Evolutionary conservation across 2,797 vertebrate species (phyloP), one percentile per base, ranked within the genome.

Genomic region (Avahi laniger): DNA sequence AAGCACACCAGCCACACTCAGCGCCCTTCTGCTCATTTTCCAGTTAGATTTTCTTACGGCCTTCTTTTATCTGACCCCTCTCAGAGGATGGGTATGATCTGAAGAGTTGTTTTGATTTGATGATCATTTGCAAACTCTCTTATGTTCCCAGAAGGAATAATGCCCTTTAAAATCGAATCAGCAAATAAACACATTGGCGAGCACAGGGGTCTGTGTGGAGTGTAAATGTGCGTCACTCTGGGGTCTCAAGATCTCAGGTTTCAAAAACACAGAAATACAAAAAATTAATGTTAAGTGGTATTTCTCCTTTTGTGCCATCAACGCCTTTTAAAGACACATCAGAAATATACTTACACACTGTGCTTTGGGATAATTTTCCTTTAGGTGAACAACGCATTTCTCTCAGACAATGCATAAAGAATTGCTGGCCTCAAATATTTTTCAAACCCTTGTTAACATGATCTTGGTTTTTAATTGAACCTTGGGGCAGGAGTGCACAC

Each of bases 121-220:
- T 38, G 59, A 22, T 82, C 75, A 85, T 90, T 85, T 86, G 67
- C 76, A 35, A 70, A 70, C 33, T 57, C 38, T 13, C 46, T n/a
- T 57, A 33, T 65, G 54, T 83, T 83, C 93, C 93, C 81, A 41
- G 78, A 92, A 83, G 54, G 35, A 91, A 52, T 24, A 50, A 33
- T 67, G 38, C 14, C 89, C 67, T 89, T 92, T 89, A 75, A 83
- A 92, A 86, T 67, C 61, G 83, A 65, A 91, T 91, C 54, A 46
- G 20, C 81, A 82, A 59, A 76, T 59, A 94, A 78, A 48, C 50
- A 75, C 57, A 24, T 48, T 35, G 70, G 7, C 17, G 61, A 94
- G 48, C 35, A 9, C 2, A 26, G 52, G 28, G 33, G 4, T 30
- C 57, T 52, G 52, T 26, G 28, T 13, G 4, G 46, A 50, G 26